Percentiles rank a stretch among this genome's conserved stretches.
These are phyloP conservation scores for Pseudomugil gertrudae DNA, from an alignment of 2,797 vertebrate species.

Conservation along the genomic window DNA sequence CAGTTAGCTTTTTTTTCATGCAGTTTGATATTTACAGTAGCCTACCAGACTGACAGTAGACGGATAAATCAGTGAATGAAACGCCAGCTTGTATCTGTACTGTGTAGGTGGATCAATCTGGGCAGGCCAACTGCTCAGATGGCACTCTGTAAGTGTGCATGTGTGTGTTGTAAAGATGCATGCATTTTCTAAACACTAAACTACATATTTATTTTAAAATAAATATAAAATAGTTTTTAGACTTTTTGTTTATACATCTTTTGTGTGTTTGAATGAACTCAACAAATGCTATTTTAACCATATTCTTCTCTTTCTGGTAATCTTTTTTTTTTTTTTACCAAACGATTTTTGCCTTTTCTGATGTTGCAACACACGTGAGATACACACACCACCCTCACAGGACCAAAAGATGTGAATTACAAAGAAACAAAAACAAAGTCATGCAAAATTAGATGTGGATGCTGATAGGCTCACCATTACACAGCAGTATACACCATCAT, in stretches of 20 bases:
- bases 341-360: not conserved
- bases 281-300: not conserved
- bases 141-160: slow-evolving; percentile 13
- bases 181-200: not conserved
- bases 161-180: slow-evolving; percentile 5
- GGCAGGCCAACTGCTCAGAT: slow-evolving; percentile 63
- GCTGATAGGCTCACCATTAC: no score
- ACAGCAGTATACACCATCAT: no score
- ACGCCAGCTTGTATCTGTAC: slow-evolving; percentile 46
- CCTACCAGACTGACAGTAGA: slow-evolving; percentile 31
- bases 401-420: not conserved
- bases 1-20: slow-evolving; percentile 19
- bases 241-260: not conserved
- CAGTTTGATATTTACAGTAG: slow-evolving; percentile 30
- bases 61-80: slow-evolving; percentile 69
- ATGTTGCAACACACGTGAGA: not conserved
- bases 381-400: not conserved
- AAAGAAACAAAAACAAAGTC: no score
- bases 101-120: slow-evolving; percentile 75
- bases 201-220: not conserved
- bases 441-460: no score
- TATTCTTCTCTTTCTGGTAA: not conserved
- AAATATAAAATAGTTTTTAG: not conserved
- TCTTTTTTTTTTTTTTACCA: not conserved
- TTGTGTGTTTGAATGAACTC: not conserved